Base-by-base conservation (phyloP, 2,888 invertebrate genomes). In the Melinaea marsaeus region DNA sequence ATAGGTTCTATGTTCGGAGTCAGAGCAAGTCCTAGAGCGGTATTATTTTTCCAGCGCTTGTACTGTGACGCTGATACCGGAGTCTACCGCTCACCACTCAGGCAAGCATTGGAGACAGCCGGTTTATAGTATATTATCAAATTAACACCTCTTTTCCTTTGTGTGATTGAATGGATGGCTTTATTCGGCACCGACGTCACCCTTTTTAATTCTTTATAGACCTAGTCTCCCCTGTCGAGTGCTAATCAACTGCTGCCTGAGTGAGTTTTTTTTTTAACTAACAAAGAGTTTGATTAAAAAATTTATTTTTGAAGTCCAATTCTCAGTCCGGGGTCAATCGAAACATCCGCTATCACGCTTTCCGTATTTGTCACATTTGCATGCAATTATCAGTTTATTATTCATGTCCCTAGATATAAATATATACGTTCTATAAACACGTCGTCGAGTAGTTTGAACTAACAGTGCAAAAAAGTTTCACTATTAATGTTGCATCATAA, bases 21-120 rank as follows among this genome's bases (percentile, higher is more conserved):
- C 85, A 86, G 86, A 86, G 86, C 92, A 87, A 83, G 79, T 83
- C 86, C 81, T 79, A 82, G 89, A 87, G 84, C 83, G 82, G 79
- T 81, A 79, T 92, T 92, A 92, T 94, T 93, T 93, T 94, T 94
- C 88, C 94, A 94, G 94, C 94, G 94, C 93, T 93, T 94, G 93
- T 93, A 93, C 92, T 90, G 88, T 89, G 92, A 92, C 91, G 92
- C 92, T 91, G 94, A 94, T 91, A 92, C 93, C 91, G 92, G 93
- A 92, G 93, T 92, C 92, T 93, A 93, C 92, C 93, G 93, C 92
- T 94, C 93, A 88, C 94, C 94, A 92, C 92, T 94, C 93, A 94
- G 94, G 94, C 94, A 94, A 94, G 94, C 93, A 88, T 89, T 88
- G 90, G 90, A 90, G 88, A 86, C 88, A 82, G 89, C 89, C 88